Base-by-base conservation (phyloP, 2,888 invertebrate species). In the Phymatocera aterrima region DNA sequence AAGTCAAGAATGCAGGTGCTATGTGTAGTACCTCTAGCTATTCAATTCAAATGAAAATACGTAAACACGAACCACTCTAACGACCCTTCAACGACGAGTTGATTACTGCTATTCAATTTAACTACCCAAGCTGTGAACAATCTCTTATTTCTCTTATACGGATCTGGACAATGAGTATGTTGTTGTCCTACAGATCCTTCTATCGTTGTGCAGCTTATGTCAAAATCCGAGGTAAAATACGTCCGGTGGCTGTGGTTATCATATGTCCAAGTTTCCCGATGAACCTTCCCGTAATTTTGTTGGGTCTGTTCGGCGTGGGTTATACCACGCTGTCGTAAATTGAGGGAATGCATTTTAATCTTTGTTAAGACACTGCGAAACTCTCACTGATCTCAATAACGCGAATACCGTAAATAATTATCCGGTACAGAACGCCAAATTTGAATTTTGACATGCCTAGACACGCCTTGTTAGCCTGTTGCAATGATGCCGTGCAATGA, bases 11-110 rank as follows among this genome's bases (percentile, higher is more conserved):
- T n/a, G n/a, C n/a, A n/a, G n/a, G n/a, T n/a, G n/a, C n/a, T n/a
- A n/a, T n/a, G n/a, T n/a, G n/a, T n/a, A n/a, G n/a, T n/a, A n/a
- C n/a, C n/a, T n/a, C n/a, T n/a, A n/a, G n/a, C n/a, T n/a, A n/a
- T n/a, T n/a, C n/a, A 18, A 54, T 18, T n/a, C 8, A 18, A 54
- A n/a, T 54, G 2, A 54, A 54, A 54, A 21, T 21, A 40, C 15
- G 40, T 65, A 28, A 8, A 24, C 5, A 77, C 77, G 21, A 81
- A 87, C 88, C 83, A 81, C 21, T 87, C 82, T 31, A 88, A 68
- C 18, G 75, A 85, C 65, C 90, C 90, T 84, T 86, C 88, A 28
- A 90, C 82, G 40, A 88, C 78, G 6, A 90, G 79, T n/a, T 87
- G 80, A 0, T 81, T 80, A 31, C 83, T 78, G 1, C 83, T 80